Evolutionary conservation across 2,888 invertebrate species (phyloP).

Genomic region (Uloborus plumipes): DNA sequence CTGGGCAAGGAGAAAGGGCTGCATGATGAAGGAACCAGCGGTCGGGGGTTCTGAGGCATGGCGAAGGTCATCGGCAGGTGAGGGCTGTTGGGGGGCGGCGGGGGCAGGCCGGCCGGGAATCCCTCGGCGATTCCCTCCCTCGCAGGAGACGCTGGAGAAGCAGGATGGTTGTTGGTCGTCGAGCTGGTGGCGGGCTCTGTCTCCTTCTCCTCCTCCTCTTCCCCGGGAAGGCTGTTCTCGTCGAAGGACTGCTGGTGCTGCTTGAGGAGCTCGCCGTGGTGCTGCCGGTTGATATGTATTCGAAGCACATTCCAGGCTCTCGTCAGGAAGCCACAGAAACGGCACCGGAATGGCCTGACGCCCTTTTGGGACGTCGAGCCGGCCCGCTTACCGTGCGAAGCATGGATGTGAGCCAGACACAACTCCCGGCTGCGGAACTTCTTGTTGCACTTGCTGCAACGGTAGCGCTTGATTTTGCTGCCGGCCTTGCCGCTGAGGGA

Average conservation of each 20-base stretch:
- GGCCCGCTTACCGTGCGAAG: slow-evolving; percentile 67
- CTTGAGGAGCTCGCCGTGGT: slow-evolving; percentile 71
- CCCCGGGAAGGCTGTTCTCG: slow-evolving; percentile 66
- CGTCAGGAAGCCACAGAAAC: slow-evolving; percentile 70
- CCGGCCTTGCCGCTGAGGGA: slow-evolving; percentile 19
- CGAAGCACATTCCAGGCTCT: slow-evolving; percentile 70
- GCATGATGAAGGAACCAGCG: slow-evolving; percentile 81
- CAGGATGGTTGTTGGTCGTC: not conserved
- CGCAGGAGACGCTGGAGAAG: slow-evolving; percentile 66
- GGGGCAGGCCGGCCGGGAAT: slow-evolving; percentile 42
- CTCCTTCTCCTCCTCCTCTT: slow-evolving; percentile 3
- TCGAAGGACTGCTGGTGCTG: slow-evolving; percentile 49
- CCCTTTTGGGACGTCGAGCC: slow-evolving; percentile 57
- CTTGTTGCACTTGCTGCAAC: slow-evolving; percentile 70
- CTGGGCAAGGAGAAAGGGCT: slow-evolving; percentile 89
- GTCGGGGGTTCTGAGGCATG: slow-evolving; percentile 70
- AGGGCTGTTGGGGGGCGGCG: slow-evolving; percentile 65
- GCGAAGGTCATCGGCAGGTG: slow-evolving; percentile 71
- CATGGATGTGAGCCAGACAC: slow-evolving; percentile 70
- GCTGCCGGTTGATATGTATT: slow-evolving; percentile 74
- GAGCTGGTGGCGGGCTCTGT: slow-evolving; percentile 1
- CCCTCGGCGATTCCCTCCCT: slow-evolving; percentile 48
- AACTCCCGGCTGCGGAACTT: slow-evolving; percentile 70
- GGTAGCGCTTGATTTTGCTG: slow-evolving; percentile 67
- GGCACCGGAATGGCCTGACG: slow-evolving; percentile 69